phyloP scores from a whole-genome alignment of 2,113 vertebrate genomes.

The Dasyurus viverrinus region DNA sequence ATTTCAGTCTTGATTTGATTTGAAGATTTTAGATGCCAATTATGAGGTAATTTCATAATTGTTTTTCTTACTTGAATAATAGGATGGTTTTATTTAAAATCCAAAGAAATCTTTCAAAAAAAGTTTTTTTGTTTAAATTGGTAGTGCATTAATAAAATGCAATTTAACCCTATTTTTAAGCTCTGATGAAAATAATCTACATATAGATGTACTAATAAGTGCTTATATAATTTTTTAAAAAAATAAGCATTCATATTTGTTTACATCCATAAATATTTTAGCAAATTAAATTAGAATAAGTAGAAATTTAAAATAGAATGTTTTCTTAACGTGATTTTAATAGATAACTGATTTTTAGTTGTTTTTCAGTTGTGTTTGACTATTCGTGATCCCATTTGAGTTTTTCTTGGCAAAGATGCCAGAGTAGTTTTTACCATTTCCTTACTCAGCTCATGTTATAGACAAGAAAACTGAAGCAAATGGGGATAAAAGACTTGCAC shows the following conservation, averaged over 20 bases:
- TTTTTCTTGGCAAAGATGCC: too few species aligned
- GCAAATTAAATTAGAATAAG: neutral
- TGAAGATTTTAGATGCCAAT: neutral
- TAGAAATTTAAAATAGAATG: neutral
- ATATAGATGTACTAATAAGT: neutral
- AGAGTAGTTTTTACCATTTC: too few species aligned
- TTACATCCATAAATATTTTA: neutral
- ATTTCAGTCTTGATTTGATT: constrained; percentile 23
- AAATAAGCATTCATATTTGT: neutral
- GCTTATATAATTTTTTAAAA: neutral
- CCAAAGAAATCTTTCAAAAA: constrained; percentile 24
- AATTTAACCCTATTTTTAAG: neutral
- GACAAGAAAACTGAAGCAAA: too few species aligned
- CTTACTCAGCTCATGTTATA: too few species aligned
- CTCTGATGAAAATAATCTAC: neutral
- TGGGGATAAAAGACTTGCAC: too few species aligned
- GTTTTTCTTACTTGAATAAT: constrained; percentile 5
- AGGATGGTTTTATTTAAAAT: neutral
- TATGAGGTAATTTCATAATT: neutral
- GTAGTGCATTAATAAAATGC: constrained; percentile 1
- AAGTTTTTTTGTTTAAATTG: constrained; percentile 31
- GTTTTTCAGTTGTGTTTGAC: neutral
- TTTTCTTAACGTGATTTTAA: neutral
- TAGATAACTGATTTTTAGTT: neutral
- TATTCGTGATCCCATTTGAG: neutral